Conservation (phyloP, 2,113 vertebrate species). For the Spilogale gracilis region DNA sequence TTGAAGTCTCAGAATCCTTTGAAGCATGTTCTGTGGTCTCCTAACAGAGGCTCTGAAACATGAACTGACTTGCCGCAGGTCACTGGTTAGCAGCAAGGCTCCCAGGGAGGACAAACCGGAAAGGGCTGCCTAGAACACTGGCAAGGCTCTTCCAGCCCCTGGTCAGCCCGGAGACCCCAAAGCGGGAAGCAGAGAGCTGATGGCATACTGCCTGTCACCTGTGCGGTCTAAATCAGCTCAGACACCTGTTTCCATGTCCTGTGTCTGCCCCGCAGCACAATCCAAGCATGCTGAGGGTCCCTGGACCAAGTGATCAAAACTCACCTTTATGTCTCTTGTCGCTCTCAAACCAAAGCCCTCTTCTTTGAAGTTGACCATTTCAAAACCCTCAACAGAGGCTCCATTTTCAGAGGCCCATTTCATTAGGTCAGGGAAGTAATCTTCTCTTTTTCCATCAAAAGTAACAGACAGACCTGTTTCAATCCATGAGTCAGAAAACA, state of each 20-base stretch:
- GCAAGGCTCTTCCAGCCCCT: background rate
- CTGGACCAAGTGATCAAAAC: constrained; percentile 57
- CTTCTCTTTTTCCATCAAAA: constrained; percentile 96
- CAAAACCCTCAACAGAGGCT: constrained; percentile 95
- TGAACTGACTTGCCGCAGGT: background rate
- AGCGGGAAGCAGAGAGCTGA: background rate
- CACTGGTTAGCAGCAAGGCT: background rate
- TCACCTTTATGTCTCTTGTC: constrained; percentile 96
- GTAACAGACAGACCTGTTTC: constrained; percentile 93
- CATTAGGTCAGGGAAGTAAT: constrained; percentile 94
- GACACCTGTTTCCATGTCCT: background rate
- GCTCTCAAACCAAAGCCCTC: constrained; percentile 97
- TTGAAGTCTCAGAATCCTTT: background rate
- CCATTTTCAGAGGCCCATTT: constrained; percentile 95
- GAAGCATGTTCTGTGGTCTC: background rate
- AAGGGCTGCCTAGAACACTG: background rate
- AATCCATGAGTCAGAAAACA: constrained; percentile 55
- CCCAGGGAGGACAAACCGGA: background rate
- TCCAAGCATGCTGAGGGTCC: background rate
- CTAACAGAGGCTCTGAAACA: background rate
- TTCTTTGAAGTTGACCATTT: constrained; percentile 93
- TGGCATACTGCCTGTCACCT: fast-evolving
- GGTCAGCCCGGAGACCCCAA: background rate
- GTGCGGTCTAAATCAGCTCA: background rate
- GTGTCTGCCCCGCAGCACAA: background rate